phyloP scores from a whole-genome alignment of 2,797 vertebrate genomes.

The Tragelaphus oryx region DNA sequence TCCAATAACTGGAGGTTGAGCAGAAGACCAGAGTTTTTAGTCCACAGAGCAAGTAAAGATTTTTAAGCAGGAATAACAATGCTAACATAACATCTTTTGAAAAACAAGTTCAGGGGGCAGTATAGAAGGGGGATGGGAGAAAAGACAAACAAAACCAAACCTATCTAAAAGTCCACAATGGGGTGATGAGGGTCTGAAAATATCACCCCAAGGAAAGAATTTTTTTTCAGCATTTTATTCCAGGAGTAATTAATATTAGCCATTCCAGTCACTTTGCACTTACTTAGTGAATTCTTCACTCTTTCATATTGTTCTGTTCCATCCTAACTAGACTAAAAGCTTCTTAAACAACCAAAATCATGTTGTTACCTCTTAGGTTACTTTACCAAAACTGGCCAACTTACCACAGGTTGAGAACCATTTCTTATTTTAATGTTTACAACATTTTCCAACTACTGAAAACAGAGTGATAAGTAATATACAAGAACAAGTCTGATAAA shows the following conservation, averaged over 20 bases:
- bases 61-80: not conserved
- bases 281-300: not conserved
- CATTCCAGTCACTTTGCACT: not conserved
- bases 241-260: not conserved
- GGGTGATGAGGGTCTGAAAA: not conserved
- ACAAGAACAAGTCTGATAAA: not conserved
- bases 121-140: not conserved
- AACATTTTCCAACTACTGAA: not conserved
- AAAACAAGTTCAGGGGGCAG: not conserved
- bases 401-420: not conserved
- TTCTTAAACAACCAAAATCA: not conserved
- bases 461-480: not conserved
- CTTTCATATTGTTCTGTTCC: not conserved
- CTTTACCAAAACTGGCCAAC: not conserved
- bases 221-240: slow-evolving; percentile 12
- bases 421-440: slow-evolving; percentile 12
- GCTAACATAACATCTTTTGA: not conserved
- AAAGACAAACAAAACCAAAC: not conserved
- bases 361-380: not conserved
- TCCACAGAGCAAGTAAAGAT: not conserved
- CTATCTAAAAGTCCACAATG: not conserved
- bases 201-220: not conserved
- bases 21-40: not conserved
- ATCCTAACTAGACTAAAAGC: slow-evolving; percentile 1
- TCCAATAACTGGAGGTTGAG: not conserved